A percentile compares a stretch with the other conserved stretches of the same genome.
Conservation (phyloP, 2,888 invertebrate species). For the Netelia fuscicornis region DNA sequence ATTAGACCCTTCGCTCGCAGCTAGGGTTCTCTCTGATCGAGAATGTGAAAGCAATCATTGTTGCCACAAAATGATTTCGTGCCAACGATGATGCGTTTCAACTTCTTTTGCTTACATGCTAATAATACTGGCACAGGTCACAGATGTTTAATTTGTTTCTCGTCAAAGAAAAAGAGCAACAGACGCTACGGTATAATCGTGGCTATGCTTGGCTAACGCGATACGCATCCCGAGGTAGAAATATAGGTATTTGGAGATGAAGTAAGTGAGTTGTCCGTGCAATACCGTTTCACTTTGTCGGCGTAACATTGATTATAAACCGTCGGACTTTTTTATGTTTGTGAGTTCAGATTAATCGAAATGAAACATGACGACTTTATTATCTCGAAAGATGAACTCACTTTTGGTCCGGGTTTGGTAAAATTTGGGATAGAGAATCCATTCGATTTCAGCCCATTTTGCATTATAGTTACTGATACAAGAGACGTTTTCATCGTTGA, state of each 20-base stretch:
- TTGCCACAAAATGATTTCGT: background rate
- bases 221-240: constrained; percentile 41
- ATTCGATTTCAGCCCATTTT: constrained; percentile 5
- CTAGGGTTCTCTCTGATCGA: constrained; percentile 32
- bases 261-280: background rate
- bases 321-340: no score
- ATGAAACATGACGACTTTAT: background rate
- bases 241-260: constrained; percentile 15
- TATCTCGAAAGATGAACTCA: background rate
- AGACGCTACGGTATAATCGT: constrained; percentile 16
- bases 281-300: background rate
- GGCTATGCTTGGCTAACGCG: constrained; percentile 32
- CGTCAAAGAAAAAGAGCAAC: constrained; percentile 4
- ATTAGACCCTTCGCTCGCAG: constrained; percentile 31
- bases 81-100: constrained; percentile 29
- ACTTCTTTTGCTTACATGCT: constrained; percentile 59
- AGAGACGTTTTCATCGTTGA: background rate
- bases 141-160: constrained; percentile 64
- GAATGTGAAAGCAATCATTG: constrained; percentile 32
- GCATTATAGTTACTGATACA: background rate
- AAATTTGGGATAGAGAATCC: background rate
- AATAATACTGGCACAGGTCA: constrained; percentile 73
- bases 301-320: background rate
- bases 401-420: constrained; percentile 5
- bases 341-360: background rate